Base-by-base conservation (phyloP, 2,888 invertebrate genomes). In the Cremastobaeus sp. region DNA sequence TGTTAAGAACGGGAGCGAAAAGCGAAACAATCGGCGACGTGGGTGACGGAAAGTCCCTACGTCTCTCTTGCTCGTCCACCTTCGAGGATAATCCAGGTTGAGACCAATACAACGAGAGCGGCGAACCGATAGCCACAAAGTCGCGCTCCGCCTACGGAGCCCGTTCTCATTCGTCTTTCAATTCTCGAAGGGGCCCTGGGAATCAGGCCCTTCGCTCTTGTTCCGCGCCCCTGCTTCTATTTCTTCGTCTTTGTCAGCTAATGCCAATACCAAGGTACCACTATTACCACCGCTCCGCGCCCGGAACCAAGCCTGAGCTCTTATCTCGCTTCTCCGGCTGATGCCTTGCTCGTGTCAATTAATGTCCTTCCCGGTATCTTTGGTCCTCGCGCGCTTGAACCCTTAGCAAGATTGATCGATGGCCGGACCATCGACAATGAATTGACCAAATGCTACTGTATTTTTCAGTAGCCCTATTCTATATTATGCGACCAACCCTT, bases 341-440 rank as follows among this genome's bases (percentile, higher is more conserved):
- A 47, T 65, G 71, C 76, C 78, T 74, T 76, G 76, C 79, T 79
- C 82, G 84, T 85, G 86, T 86, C 86, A 87, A 86, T 87, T 87
- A 86, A 86, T 86, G 86, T 86, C 86, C 81, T 79, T 79, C 77
- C 79, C 78, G 64, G 72, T 66, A 74, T 74, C 62, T 71, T 43
- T 64, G 65, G 55, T 66, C 66, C 70, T 55, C 41, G 60, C 71
- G 47, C 55, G 59, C 37, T 70, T 60, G 14, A 75, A 60, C 76
- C 76, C 62, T 72, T 69, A 74, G 64, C 64, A 74, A 76, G 84
- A 85, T 86, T 86, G 85, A 87, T 86, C 84, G 86, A 86, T 86
- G 81, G 80, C 71, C 78, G 71, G 72, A 76, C 77, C 71, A 57
- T 55, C 70, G 78, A 81, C 83, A 83, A 85, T 85, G 83, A 84